These are phyloP conservation scores for Cheirogaleus medius DNA, from an alignment of 2,113 vertebrate genomes.

Conservation along the genomic window DNA sequence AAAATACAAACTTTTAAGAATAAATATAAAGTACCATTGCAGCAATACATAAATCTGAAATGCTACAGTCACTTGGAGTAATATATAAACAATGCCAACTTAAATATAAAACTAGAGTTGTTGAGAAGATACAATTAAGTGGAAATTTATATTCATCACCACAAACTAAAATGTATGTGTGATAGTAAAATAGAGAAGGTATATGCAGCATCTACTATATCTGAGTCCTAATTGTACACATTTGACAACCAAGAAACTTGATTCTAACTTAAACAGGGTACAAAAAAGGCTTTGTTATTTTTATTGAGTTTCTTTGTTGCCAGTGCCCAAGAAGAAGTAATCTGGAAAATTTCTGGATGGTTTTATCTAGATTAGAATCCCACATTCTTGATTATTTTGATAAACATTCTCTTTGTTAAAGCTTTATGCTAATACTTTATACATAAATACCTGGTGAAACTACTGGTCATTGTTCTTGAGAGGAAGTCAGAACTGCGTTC, in stretches of 20 bases:
- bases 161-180: neutral
- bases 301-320: neutral
- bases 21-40: neutral
- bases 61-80: neutral
- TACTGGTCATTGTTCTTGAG: neutral
- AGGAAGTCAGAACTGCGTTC: neutral
- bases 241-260: neutral
- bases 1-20: neutral
- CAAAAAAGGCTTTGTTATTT: neutral
- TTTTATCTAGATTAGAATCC: neutral
- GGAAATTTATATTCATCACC: neutral
- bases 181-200: neutral
- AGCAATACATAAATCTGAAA: neutral
- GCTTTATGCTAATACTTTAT: neutral
- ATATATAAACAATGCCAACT: neutral
- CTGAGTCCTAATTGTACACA: neutral
- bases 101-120: neutral
- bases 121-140: neutral
- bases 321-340: neutral
- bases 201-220: neutral
- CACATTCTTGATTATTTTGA: neutral
- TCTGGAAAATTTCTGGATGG: neutral
- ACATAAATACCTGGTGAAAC: neutral
- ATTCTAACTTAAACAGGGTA: neutral
- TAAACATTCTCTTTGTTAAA: neutral